Evolutionary conservation across 2,888 invertebrate species (phyloP), one percentile per base, ranked within the genome.

Genomic region (Coremacera marginata): DNA sequence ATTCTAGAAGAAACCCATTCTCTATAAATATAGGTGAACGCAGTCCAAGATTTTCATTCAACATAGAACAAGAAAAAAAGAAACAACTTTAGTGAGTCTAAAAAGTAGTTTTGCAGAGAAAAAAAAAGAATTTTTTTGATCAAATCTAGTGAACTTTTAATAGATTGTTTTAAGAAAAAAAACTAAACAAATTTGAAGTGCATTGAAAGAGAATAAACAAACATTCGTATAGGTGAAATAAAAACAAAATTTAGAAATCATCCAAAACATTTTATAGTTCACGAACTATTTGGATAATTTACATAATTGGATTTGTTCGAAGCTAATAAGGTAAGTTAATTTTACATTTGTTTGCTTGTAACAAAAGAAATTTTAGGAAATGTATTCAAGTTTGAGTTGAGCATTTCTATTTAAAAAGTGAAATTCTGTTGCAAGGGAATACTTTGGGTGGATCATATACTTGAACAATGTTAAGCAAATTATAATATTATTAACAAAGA

Each of bases 11-110:
- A 77, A 81, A 81, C 78, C 68, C 16, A 5, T 19, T 57, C 27
- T 31, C 78, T 82, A 82, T 82, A 82, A 81, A 82, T 82, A 82
- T 55, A 62, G 34, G 75, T 73, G 51, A 7, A 11, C 37, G 16
- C 22, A 27, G 8, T 0, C 0, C 9, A 37, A 51, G 70, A 57
- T n/a, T 11, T 34, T 34, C 63, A 78, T 80, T 80, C 63, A 76
- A 77, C 77, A 79, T 62, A 77, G 75, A 81, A 80, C 70, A 78
- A 67, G 67, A 19, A 74, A 78, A 77, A 72, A 71, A 74, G 74
- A 62, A 72, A 68, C 51, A 68, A 11, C 22, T 49, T 37, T 11
- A 14, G 16, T 68, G 19, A 52, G 51, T 51, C n/a, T 68, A 5
- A 52, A 68, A 9, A 51, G 27, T 14, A 51, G 25, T 44, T 44